Evolutionary conservation across 2,797 vertebrate genomes (phyloP).

Genomic region (Liasis olivaceus): DNA sequence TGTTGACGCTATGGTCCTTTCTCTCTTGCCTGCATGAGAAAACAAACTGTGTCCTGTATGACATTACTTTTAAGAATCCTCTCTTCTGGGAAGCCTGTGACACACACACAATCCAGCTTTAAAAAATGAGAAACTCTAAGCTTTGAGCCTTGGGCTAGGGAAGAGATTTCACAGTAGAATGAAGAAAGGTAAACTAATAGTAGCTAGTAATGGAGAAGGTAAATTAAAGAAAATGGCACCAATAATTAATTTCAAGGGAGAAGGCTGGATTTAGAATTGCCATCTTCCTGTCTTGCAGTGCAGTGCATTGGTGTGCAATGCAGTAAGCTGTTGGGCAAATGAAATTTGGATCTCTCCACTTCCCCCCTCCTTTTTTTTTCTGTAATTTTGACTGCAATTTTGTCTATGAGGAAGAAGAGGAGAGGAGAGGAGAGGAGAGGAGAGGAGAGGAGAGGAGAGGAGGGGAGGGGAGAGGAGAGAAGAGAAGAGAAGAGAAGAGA

Average conservation of each 20-base stretch:
- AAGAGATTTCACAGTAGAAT: conserved; percentile 19
- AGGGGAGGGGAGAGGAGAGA: rapidly evolving
- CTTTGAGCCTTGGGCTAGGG: background rate
- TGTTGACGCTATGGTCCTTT: conserved; percentile 43
- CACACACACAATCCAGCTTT: conserved; percentile 1
- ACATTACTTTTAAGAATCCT: conserved; percentile 40
- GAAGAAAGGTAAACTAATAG: background rate
- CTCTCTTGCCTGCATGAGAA: conserved; percentile 35
- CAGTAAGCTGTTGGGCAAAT: background rate
- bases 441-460: background rate
- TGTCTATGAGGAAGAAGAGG: background rate
- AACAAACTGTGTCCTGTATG: conserved; percentile 52
- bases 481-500: too few species aligned
- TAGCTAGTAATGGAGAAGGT: background rate
- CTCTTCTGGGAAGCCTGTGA: conserved; percentile 49
- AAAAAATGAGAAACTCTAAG: conserved; percentile 48
- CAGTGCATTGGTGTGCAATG: background rate
- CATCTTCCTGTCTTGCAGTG: background rate
- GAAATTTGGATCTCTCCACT: background rate
- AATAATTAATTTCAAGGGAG: background rate
- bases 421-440: background rate
- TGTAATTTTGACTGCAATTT: background rate
- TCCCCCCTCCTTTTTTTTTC: background rate
- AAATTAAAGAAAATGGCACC: background rate
- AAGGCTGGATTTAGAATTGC: background rate